Percentiles rank a stretch among this genome's conserved stretches.
These are phyloP conservation scores for Leucophenga varia DNA, from an alignment of 1,140 invertebrate species.

Conservation along the genomic window DNA sequence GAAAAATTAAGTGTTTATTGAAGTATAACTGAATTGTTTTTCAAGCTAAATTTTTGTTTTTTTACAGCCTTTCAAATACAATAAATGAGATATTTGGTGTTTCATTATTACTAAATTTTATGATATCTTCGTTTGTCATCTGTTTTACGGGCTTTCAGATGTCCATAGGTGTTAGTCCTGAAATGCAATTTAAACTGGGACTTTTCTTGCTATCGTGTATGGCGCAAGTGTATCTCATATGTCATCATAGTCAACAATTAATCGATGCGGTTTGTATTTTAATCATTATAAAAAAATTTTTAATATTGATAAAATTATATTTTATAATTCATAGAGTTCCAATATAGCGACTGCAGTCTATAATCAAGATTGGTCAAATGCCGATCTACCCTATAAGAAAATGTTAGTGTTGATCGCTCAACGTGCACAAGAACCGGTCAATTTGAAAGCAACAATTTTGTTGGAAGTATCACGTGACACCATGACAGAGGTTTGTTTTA, in stretches of 20 bases:
- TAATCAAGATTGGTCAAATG: constrained; percentile 24
- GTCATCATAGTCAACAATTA: constrained; percentile 29
- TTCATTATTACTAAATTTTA: constrained; percentile 33
- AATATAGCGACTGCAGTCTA: constrained; percentile 23
- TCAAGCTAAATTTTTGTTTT: background rate
- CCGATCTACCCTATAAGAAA: constrained; percentile 23
- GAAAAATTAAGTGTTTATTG: no score
- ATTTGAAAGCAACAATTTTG: constrained; percentile 29
- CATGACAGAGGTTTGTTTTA: constrained; percentile 22
- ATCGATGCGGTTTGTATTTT: constrained; percentile 27
- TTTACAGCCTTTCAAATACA: constrained; percentile 26
- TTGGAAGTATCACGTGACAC: constrained; percentile 30
- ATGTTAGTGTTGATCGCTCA: constrained; percentile 27
- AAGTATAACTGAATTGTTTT: no score
- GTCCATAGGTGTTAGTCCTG: constrained; percentile 23
- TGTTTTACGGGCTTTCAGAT: constrained; percentile 46
- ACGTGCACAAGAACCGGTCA: constrained; percentile 27
- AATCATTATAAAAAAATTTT: background rate
- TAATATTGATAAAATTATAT: background rate
- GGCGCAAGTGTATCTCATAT: constrained; percentile 27
- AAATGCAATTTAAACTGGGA: constrained; percentile 18
- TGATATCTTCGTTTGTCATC: constrained; percentile 28
- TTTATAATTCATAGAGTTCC: constrained; percentile 18
- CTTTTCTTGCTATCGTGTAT: constrained; percentile 21
- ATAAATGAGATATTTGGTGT: constrained; percentile 40